phyloP scores from a whole-genome alignment of 2,797 vertebrate genomes.

The Nasua narica region DNA sequence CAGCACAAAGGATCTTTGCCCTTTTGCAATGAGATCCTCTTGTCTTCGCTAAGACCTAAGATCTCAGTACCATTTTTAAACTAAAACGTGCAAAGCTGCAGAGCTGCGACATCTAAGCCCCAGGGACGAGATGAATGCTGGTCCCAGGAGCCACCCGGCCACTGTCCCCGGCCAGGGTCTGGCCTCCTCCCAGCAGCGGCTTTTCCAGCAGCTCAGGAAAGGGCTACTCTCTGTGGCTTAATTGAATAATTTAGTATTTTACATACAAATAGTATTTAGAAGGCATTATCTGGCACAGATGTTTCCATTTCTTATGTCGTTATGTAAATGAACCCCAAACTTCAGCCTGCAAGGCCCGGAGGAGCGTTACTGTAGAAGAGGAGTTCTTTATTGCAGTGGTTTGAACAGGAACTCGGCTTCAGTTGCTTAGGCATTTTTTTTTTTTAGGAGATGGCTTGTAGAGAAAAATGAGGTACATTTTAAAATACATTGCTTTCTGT shows the following conservation, averaged over 20 bases:
- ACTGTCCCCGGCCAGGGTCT: rapidly evolving
- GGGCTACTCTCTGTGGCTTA: too few relatives aligned
- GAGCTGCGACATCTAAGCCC: not conserved
- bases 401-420: not conserved
- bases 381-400: too few relatives aligned
- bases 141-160: too few relatives aligned
- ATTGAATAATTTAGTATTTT: not conserved
- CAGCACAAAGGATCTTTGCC: not conserved
- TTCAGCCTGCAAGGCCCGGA: not conserved
- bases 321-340: not conserved
- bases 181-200: rapidly evolving
- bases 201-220: rapidly evolving
- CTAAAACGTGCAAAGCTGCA: too few relatives aligned
- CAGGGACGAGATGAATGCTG: rapidly evolving
- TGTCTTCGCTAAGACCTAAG: not conserved
- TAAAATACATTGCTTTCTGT: not conserved
- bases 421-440: not conserved
- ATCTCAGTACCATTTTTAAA: not conserved
- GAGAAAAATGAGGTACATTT: not conserved
- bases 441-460: not conserved
- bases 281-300: not conserved
- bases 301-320: not conserved
- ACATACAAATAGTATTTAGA: not conserved
- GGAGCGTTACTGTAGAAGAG: not conserved
- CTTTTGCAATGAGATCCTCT: not conserved